These are phyloP conservation scores for Pipistrellus kuhlii DNA, from an alignment of 2,797 vertebrate genomes.

Conservation along the genomic window DNA sequence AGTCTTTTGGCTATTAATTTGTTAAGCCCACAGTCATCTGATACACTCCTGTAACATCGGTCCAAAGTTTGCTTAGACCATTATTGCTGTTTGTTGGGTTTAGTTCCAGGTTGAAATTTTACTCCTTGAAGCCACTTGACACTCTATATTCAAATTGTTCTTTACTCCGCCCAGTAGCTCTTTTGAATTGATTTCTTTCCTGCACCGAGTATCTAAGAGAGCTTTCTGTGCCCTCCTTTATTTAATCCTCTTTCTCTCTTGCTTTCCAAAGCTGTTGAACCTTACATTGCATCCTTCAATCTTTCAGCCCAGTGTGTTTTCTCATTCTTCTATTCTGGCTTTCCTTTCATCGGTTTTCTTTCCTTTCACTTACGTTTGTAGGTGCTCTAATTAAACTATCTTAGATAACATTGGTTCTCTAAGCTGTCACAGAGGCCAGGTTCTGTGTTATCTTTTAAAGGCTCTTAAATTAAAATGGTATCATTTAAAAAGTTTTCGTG, in stretches of 20 bases:
- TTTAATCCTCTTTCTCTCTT: background rate
- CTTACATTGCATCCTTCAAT: background rate
- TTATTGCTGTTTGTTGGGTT: background rate
- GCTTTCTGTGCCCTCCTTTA: conserved; percentile 6
- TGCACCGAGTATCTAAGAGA: background rate
- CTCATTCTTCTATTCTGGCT: background rate
- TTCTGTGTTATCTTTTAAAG: background rate
- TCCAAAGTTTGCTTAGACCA: background rate
- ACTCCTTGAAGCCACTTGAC: background rate
- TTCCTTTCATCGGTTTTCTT: background rate
- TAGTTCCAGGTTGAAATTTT: conserved; percentile 43
- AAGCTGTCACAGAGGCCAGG: background rate
- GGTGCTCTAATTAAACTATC: background rate
- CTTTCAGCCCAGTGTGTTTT: background rate
- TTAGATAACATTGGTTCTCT: background rate
- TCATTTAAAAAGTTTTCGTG: background rate
- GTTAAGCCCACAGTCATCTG: background rate
- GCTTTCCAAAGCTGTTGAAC: background rate
- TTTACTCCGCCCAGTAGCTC: conserved; percentile 11
- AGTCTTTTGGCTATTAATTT: background rate
- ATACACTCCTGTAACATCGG: background rate
- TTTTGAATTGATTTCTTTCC: conserved; percentile 39
- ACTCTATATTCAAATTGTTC: conserved; percentile 44
- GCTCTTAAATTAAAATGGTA: conserved; percentile 31
- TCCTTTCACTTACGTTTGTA: conserved; percentile 5